A percentile compares a stretch with the other conserved stretches of the same genome.
phyloP scores from a whole-genome alignment of 2,113 vertebrate species.

The Brachypodius melanocephalos region DNA sequence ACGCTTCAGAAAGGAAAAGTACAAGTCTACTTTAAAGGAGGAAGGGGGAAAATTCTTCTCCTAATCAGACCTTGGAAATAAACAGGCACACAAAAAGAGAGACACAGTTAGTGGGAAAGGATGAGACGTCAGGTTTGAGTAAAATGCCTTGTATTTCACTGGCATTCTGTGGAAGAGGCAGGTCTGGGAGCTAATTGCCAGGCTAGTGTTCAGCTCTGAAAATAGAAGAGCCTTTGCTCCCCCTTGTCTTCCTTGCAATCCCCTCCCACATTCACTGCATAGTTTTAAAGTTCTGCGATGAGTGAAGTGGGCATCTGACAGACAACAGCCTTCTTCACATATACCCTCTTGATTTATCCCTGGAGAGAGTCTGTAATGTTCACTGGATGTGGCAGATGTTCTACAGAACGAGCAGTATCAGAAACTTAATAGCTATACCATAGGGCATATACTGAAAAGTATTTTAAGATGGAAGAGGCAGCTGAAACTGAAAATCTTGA shows the following conservation, averaged over 20 bases:
- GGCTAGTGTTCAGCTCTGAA: constrained; percentile 1
- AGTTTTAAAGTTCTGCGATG: constrained; percentile 45
- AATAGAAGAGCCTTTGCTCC: constrained; percentile 24
- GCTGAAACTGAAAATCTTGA: neutral
- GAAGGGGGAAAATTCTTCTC: neutral
- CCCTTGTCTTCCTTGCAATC: neutral
- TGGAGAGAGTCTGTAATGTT: neutral
- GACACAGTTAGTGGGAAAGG: neutral
- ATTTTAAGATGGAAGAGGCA: neutral
- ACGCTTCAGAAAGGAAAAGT: neutral
- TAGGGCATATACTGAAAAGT: neutral
- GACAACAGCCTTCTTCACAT: constrained; percentile 8
- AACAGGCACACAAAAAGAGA: neutral
- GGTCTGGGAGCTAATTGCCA: neutral
- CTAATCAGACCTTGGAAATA: neutral
- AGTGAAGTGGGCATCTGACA: constrained; percentile 57
- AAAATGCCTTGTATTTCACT: neutral
- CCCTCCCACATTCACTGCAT: constrained; percentile 55
- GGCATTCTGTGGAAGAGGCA: neutral
- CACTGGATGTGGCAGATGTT: neutral
- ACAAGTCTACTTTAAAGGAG: neutral
- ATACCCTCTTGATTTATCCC: neutral
- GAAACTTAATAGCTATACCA: neutral
- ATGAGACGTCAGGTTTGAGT: neutral
- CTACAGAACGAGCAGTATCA: neutral